Evolutionary conservation across 2,888 invertebrate species (phyloP).

Genomic region (Drosophila subquinaria): DNA sequence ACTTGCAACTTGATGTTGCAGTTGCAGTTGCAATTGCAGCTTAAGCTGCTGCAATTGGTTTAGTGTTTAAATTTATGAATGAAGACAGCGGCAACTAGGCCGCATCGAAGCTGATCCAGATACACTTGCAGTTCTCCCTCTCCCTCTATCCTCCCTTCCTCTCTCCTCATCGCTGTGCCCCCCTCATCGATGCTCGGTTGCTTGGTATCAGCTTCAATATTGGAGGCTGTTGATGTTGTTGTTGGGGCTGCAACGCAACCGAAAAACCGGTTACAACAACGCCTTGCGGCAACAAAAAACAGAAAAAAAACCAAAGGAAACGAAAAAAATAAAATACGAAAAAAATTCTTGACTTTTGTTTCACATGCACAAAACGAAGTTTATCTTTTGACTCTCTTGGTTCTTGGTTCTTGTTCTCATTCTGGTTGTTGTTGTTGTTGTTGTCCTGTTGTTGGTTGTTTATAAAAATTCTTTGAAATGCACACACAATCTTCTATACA

Average conservation of each 20-base stretch:
- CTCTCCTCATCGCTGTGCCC: neutral
- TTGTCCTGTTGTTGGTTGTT: slow-evolving; percentile 63
- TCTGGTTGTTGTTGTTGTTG: slow-evolving; percentile 6
- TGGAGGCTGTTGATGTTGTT: slow-evolving; percentile 23
- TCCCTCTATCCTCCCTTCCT: neutral
- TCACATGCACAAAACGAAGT: slow-evolving; percentile 75
- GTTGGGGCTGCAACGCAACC: slow-evolving; percentile 48
- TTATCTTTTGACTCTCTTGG: slow-evolving; percentile 55
- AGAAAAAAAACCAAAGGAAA: neutral
- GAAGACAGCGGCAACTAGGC: slow-evolving; percentile 56
- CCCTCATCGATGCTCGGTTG: neutral
- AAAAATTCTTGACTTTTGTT: slow-evolving; percentile 78
- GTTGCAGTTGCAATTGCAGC: slow-evolving; percentile 10
- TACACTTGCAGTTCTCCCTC: slow-evolving; percentile 23
- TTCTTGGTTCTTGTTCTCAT: slow-evolving; percentile 8
- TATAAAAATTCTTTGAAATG: slow-evolving; percentile 81
- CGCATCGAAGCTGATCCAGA: slow-evolving; percentile 23
- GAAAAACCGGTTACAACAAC: slow-evolving; percentile 70
- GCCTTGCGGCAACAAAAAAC: slow-evolving; percentile 37
- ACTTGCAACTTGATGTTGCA: slow-evolving; percentile 1
- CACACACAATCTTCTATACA: slow-evolving; percentile 58
- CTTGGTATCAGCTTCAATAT: slow-evolving; percentile 55
- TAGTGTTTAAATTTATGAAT: slow-evolving; percentile 47
- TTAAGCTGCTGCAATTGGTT: slow-evolving; percentile 11
- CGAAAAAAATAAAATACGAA: slow-evolving; percentile 12